Evolutionary conservation across 2,113 vertebrate species (phyloP), one percentile per base, ranked within the genome.

Genomic region (Pelmatolapia mariae): DNA sequence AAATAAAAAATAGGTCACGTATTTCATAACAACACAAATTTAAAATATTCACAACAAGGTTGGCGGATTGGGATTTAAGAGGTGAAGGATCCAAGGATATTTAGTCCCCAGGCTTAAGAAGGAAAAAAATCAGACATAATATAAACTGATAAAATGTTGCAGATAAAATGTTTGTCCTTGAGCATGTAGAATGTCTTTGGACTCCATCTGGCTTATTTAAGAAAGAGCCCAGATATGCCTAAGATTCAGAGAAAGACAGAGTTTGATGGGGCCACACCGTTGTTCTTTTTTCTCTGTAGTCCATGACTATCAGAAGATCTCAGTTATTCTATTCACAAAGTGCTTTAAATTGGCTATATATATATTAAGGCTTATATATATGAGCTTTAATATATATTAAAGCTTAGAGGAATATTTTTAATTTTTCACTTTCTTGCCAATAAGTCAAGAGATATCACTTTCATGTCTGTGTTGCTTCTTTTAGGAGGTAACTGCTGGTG

Each of bases 11-110:
- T 63, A 71, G 45, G 73, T 36, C 73, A 83, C 33, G 29, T 83
- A 40, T 56, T 38, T 84, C 11, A 78, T 78, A 81, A 59, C 29
- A 19, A 87, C 31, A 31, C 66, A 31, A 76, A 53, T 79, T 73
- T 76, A n/a, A 84, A 50, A 81, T 50, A 66, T 79, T 24, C 43
- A 50, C 36, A 52, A 56, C 68, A 81, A 89, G 83, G 82, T 61
- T n/a, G 19, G 26, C 24, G 22, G 36, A 83, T 5, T 43, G 22
- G 61, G 47, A 76, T 87, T 83, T 71, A 54, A 87, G 81, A 84
- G 47, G 31, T 87, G 78, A 80, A 38, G 40, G 22, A 66, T 61
- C 43, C 84, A 84, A 52, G 36, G 87, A 52, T 84, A 22, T 52
- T 45, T 50, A 7, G n/a, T 84, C 73, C 18, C 33, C 6, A 36